phyloP scores from a whole-genome alignment of 2,113 vertebrate genomes.

The Ceyx melanurus region DNA sequence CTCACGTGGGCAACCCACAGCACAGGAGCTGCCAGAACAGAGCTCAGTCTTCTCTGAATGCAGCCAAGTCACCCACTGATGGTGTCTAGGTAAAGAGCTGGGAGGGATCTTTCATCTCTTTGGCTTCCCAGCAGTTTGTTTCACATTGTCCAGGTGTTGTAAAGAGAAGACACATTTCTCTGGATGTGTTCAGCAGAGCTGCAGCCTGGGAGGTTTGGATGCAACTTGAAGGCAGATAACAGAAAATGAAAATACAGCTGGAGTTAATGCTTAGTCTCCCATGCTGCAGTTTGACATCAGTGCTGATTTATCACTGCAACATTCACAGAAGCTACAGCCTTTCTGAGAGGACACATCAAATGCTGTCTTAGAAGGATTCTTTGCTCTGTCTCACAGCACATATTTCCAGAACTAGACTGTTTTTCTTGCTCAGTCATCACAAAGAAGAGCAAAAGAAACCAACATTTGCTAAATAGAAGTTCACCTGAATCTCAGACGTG shows the following conservation, averaged over 20 bases:
- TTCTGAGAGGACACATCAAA: background rate
- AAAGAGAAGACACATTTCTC: background rate
- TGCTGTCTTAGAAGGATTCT: background rate
- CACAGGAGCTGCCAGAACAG: background rate
- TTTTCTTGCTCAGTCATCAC: background rate
- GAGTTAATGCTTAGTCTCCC: background rate
- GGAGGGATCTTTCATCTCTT: background rate
- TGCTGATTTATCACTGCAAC: background rate
- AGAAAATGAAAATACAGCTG: background rate
- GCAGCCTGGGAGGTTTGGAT: slow-evolving; percentile 4
- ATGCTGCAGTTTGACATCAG: background rate
- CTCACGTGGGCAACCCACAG: background rate
- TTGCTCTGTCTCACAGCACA: background rate
- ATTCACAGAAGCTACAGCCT: background rate
- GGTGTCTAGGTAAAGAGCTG: background rate
- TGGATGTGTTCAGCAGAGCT: background rate
- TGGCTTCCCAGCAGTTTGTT: background rate
- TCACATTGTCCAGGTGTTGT: background rate
- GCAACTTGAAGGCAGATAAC: background rate
- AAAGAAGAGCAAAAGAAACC: background rate
- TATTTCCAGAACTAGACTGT: background rate
- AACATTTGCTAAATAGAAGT: background rate
- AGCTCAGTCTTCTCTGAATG: background rate
- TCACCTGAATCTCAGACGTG: background rate
- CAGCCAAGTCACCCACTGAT: background rate